These are phyloP conservation scores for Harpagus bidentatus DNA, from an alignment of 2,113 vertebrate genomes.

Conservation along the genomic window DNA sequence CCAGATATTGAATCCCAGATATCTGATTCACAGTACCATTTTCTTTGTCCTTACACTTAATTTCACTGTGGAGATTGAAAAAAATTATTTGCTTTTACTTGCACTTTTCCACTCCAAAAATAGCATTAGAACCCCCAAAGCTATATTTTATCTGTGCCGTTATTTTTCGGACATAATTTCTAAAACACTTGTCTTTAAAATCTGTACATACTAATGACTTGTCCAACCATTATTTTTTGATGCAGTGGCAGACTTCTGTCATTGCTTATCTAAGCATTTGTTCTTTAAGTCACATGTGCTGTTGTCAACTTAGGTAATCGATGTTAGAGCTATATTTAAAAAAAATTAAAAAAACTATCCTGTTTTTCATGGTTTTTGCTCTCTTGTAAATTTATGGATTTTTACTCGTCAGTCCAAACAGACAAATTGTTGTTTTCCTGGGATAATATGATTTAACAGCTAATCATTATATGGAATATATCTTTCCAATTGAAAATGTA, in stretches of 20 bases:
- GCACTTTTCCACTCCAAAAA: neutral
- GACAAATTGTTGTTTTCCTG: neutral
- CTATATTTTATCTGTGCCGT: neutral
- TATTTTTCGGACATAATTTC: neutral
- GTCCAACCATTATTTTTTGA: neutral
- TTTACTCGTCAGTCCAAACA: neutral
- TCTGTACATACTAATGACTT: neutral
- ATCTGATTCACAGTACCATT: neutral
- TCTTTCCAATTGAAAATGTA: neutral
- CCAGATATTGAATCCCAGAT: neutral
- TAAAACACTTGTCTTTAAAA: neutral
- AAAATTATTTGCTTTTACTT: neutral
- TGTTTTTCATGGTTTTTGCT: neutral
- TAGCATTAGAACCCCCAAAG: neutral
- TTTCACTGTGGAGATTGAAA: neutral
- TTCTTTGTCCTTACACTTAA: neutral
- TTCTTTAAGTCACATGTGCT: neutral
- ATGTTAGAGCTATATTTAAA: neutral
- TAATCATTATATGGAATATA: neutral
- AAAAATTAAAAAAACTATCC: neutral
- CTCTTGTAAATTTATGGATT: neutral
- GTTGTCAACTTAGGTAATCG: neutral
- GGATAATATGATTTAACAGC: accelerated
- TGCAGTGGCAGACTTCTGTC: neutral
- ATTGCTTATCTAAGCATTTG: neutral